Base-by-base conservation (phyloP, 1,140 invertebrate genomes). In the Camponotus floridanus region DNA sequence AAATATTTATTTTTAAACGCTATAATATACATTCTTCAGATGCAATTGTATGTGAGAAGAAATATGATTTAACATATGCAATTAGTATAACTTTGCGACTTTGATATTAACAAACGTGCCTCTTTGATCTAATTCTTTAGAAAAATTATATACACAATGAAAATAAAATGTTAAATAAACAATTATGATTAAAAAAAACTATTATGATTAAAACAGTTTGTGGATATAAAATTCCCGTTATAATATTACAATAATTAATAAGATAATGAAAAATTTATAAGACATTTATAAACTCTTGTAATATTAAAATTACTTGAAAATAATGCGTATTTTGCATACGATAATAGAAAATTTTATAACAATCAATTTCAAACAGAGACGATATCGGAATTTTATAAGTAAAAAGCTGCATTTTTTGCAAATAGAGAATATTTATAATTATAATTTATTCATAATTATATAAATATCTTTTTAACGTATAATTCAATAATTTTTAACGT, bases 31-130 rank as follows among this genome's bases (percentile, higher is more conserved):
- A 1, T 51, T 51, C 15, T 51, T 51, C 31, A 33, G 7, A 1
- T 15, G 13, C 33, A 8, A 9, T 39, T 74, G 71, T 18, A 31
- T 65, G 62, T 65, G 33, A 65, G 62, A 36, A 65, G 62, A 65
- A 65, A 65, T 36, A 65, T 65, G 31, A 15, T 8, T 36, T 33
- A 33, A 65, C 62, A 15, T 65, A 33, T 33, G 13, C 62, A 33
- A 33, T 18, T 15, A 33, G 62, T 33, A 33, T 65, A 65, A 36
- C 26, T 26, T 26, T 26, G 26, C 62, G 6, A 31, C 33, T 8
- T 9, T 15, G 33, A 26, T 15, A 71, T 71, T 51, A 21, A 70
- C 0, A 6, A 31, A 55, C 36, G 48, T 18, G 3, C 1, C 4
- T 62, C 26, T 31, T 33, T 13, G 13, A 62, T 31, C 26, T 62